Evolutionary conservation across 2,888 invertebrate genomes (phyloP), one percentile per base, ranked within the genome.

Genomic region (Ganaspis brasiliensis): DNA sequence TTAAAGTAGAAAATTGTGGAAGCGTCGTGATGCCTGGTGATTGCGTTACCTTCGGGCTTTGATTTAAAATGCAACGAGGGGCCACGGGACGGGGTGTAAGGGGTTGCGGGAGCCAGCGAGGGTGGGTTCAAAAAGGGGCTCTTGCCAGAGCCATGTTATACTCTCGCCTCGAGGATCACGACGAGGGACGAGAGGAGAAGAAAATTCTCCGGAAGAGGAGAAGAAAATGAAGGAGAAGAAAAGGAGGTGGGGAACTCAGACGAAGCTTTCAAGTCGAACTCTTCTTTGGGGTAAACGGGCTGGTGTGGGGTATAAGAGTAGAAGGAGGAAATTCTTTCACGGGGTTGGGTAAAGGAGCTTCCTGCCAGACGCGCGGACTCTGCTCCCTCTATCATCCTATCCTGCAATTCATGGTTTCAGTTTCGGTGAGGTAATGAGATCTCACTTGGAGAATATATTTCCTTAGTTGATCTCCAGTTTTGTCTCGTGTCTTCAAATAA

Each of bases 1-100:
- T 91, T 91, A 91, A 91, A 91, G 91, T 91, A 91, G 91, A 91
- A 91, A 91, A 91, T 91, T 91, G 91, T 91, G 91, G 91, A 91
- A 91, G 91, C 91, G 91, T 91, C 91, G 91, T 91, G 91, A 91
- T 91, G 91, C 91, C 87, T 89, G 90, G 90, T 91, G 91, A 91
- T 91, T 91, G 91, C 91, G 91, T 91, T 91, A 91, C 91, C 91
- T 89, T 89, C 87, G 88, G 91, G 91, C 91, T 91, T 91, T 91
- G 91, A 91, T 91, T 91, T 91, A 91, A 91, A 91, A 91, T 91
- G 90, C 91, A 91, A 89, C 91, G 91, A 89, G 89, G 89, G 89
- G 89, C 85, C 83, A 83, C 79, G 83, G 82, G 81, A 80, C 76
- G 77, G 81, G 81, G 83, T n/a, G n/a, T 73, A 80, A 76, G 79